Evolutionary conservation across 92 coral and sea anemone species (phyloP), one percentile per base, ranked within the genome.

Genomic region (Anthopleura xanthogrammica): DNA sequence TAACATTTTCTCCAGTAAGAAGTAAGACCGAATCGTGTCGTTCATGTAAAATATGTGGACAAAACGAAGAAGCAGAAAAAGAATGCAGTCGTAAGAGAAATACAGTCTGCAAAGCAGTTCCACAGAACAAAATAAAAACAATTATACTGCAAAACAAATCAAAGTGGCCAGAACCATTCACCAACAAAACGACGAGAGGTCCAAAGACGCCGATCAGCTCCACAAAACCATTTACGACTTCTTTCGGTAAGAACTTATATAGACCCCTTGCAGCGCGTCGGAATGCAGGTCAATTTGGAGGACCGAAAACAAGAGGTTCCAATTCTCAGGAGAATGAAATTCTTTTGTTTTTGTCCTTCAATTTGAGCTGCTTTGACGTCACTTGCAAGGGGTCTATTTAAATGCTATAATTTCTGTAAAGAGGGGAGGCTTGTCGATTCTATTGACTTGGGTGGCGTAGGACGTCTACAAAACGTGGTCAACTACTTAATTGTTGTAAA

Each of bases 1-100:
- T 64, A 41, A 86, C 95, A 5, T 91, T 75, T 42, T 91, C 95
- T 0, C 71, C 77, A 3, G 39, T 8, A n/a, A 71, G 40, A 24
- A 91, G 90, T 43, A 75, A 29, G 22, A 75, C 83, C 2, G 87
- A 79, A 10, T 10, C 80, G 0, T 91, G 95, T 79, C 74, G 60
- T 12, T 46, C 64, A 0, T 91, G 95, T 39, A 76, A 72, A 22
- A 77, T 13, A 17, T 91, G 95, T 78, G 75, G 24, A 20, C 36
- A 72, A 14, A 85, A 85, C 3, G 81, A 88, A 41, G 62, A 56
- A 16, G 58, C 76, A 10, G 16, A 23, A 58, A 16, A 55, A 8
- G 22, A 75, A 1, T 93, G 94, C 16, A 84, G 89, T 0, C 68
- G 82, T 72, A 42, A 82, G 72, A 79, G n/a, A 3, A 82, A 93